A percentile compares a stretch with the other conserved stretches of the same genome.
Conservation (phyloP, 2,113 vertebrate genomes). For the Brachirus orientalis region DNA sequence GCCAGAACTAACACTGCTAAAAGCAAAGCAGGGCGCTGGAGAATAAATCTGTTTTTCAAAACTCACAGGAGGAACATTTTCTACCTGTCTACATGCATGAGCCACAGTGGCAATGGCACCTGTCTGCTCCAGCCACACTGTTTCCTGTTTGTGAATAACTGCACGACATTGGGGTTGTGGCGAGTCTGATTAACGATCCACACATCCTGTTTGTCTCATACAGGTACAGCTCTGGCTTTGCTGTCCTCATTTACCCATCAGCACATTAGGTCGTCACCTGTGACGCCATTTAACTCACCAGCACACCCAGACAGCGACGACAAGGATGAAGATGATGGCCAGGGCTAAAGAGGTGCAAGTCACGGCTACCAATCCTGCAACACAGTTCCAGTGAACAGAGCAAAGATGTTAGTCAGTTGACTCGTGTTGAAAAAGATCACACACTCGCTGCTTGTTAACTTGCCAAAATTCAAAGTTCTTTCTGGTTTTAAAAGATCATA, state of each 20-base stretch:
- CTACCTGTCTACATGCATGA: constrained; percentile 44
- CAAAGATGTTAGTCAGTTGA: not conserved
- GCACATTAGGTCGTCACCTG: constrained; percentile 39
- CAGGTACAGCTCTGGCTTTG: not conserved
- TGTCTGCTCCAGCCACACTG: constrained; percentile 58
- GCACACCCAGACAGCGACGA: constrained; percentile 58
- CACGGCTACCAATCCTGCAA: constrained; percentile 58
- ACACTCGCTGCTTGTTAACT: no score
- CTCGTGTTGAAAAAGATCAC: not conserved
- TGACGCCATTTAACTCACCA: constrained; percentile 71
- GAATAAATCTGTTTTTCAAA: constrained; percentile 39
- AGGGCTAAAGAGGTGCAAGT: constrained; percentile 61
- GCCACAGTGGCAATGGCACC: constrained; percentile 51
- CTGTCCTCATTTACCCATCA: constrained; percentile 32
- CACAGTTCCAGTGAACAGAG: constrained; percentile 8
- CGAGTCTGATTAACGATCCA: constrained; percentile 48
- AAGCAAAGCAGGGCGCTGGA: constrained; percentile 37
- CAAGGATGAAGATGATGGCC: constrained; percentile 55
- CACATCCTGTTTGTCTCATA: constrained; percentile 78
- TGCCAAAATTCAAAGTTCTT: no score
- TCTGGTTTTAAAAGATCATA: no score
- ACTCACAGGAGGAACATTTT: constrained; percentile 17
- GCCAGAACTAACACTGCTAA: constrained; percentile 38
- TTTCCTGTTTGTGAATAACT: constrained; percentile 81
- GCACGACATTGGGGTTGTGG: constrained; percentile 44